Evolutionary conservation across 1,140 invertebrate genomes (phyloP), one percentile per base, ranked within the genome.

Genomic region (Ceratina japonica): DNA sequence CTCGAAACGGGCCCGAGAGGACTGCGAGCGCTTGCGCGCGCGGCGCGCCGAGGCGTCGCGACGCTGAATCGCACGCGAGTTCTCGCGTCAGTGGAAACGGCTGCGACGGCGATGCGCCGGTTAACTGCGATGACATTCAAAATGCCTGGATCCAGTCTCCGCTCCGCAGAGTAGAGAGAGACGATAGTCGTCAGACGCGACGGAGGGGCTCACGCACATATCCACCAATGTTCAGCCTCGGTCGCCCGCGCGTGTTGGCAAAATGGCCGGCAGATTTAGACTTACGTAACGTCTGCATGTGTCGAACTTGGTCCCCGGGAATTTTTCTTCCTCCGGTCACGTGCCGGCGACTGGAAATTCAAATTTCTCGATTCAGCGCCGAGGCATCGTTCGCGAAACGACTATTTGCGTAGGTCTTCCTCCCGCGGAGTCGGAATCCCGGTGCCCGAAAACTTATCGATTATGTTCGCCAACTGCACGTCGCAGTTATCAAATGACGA

Each of bases 211-310:
- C 58, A 58, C 44, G n/a, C 66, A 51, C 62, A 27, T 27, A 27
- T 54, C 16, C 64, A 49, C 63, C n/a, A 49, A 27, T 27, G 51
- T 44, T 44, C 37, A 44, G 37, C 37, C 37, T 44, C 37, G 37
- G 2, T 44, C 37, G 37, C 37, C 37, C 37, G 37, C 37, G 37
- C 37, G 83, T 86, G 87, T 86, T 89, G 86, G 87, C 89, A 91
- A 91, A 91, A 91, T 91, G 90, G 90, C 90, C 86, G 90, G 86
- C 88, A 88, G 89, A 91, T 91, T 91, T 91, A 91, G 90, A 87
- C 82, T 90, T 91, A 90, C 84, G 89, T 89, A 91, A 91, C 89
- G 86, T 84, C 82, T 87, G 62, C 71, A 64, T 75, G 74, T 79
- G 64, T 83, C 86, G 81, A 88, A 76, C 79, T 86, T 75, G 80